Evolutionary conservation across 2,797 vertebrate species (phyloP).

Genomic region (Potorous gilbertii): DNA sequence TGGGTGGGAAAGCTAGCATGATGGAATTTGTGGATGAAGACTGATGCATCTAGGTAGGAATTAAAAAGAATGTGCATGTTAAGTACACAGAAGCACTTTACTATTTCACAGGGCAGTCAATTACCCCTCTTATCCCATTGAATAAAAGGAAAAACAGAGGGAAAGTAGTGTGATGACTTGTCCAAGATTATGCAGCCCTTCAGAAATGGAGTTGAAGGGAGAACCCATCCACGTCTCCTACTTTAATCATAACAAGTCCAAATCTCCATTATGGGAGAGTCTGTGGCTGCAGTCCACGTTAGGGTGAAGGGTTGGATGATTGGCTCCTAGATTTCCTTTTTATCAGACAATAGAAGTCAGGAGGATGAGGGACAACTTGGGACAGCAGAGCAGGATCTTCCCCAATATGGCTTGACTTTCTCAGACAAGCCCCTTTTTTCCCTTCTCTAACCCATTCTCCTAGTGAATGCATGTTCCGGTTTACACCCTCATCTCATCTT

Average conservation of each 20-base stretch:
- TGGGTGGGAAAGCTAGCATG: conserved; percentile 63
- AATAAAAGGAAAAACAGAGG: background rate
- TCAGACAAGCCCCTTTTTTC: background rate
- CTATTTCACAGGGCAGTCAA: background rate
- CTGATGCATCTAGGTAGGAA: conserved; percentile 56
- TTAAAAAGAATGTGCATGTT: conserved; percentile 40
- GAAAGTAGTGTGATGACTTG: background rate
- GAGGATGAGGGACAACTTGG: background rate
- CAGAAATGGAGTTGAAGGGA: background rate
- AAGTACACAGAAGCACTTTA: conserved; percentile 6
- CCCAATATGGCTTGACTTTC: background rate
- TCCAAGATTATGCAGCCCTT: background rate
- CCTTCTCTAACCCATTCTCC: background rate
- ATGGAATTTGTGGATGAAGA: conserved; percentile 41
- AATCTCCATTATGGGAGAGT: background rate
- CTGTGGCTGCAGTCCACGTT: background rate
- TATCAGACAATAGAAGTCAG: background rate
- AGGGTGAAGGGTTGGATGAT: background rate
- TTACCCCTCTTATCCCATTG: background rate
- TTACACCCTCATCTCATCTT: background rate
- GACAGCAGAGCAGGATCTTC: background rate
- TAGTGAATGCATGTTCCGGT: background rate
- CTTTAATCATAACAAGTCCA: background rate
- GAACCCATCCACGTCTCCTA: rapidly evolving
- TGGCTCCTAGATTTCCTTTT: background rate